These are phyloP conservation scores for Heliconius congener DNA, from an alignment of 1,140 invertebrate species.

Conservation along the genomic window DNA sequence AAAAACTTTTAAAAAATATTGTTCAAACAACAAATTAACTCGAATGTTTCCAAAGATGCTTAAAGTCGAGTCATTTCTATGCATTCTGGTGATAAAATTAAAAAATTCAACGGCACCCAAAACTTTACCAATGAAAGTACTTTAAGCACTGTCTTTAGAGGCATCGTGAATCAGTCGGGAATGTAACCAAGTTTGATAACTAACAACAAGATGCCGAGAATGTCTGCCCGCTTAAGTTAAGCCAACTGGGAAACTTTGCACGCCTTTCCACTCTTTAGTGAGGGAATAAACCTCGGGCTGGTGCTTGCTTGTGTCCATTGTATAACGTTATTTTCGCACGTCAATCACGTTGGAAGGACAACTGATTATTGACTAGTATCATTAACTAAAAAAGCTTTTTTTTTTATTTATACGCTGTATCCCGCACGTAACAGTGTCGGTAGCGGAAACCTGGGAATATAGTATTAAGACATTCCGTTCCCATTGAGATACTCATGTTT, in stretches of 20 bases:
- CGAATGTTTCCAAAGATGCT: background rate
- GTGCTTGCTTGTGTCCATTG: constrained; percentile 24
- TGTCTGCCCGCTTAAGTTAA: constrained; percentile 41
- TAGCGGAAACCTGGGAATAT: too few relatives aligned
- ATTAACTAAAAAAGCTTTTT: background rate
- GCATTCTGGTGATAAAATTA: constrained; percentile 8
- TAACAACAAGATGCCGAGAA: constrained; percentile 41
- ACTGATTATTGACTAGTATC: background rate
- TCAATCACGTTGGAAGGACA: background rate
- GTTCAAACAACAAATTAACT: background rate
- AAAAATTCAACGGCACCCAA: constrained; percentile 18
- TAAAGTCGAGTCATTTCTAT: constrained; percentile 2
- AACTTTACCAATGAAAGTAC: constrained; percentile 26
- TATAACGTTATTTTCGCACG: background rate
- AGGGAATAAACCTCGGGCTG: constrained; percentile 33
- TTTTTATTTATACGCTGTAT: too few relatives aligned
- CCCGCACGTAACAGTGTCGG: too few relatives aligned
- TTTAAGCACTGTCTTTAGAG: constrained; percentile 30
- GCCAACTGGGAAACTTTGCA: constrained; percentile 40
- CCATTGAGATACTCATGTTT: too few relatives aligned
- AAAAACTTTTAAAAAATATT: too few relatives aligned
- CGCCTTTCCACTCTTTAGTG: constrained; percentile 43
- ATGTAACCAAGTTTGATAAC: constrained; percentile 32
- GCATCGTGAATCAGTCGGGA: constrained; percentile 32
- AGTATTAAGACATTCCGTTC: too few relatives aligned